These are phyloP conservation scores for Capitella teleta DNA, from an alignment of 1,140 invertebrate genomes.

Conservation along the genomic window DNA sequence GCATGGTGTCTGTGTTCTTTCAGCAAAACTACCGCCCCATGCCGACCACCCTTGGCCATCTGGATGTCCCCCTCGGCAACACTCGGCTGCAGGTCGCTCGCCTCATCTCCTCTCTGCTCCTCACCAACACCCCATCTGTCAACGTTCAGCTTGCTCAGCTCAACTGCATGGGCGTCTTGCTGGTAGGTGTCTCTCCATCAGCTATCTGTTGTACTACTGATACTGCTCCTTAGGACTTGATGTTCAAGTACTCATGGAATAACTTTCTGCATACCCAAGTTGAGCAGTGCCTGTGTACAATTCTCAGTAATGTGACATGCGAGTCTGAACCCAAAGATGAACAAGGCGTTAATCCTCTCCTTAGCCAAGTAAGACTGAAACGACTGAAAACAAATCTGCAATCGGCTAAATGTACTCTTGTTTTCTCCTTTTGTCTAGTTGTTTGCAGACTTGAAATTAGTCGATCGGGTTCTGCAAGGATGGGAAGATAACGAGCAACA, in stretches of 20 bases:
- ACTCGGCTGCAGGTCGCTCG: constrained; percentile 63
- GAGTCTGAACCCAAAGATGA: constrained; percentile 30
- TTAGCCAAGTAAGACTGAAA: no score
- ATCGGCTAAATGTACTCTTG: not conserved
- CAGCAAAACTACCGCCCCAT: constrained; percentile 46
- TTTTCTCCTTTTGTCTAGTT: constrained; percentile 43
- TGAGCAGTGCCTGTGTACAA: constrained; percentile 57
- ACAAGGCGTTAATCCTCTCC: no score
- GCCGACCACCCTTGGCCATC: constrained; percentile 51
- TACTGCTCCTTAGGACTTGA: constrained; percentile 74
- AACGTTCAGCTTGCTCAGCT: constrained; percentile 38
- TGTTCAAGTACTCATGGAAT: constrained; percentile 73
- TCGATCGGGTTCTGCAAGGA: constrained; percentile 54
- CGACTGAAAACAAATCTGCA: no score
- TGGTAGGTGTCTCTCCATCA: constrained; percentile 41
- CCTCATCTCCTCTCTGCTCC: constrained; percentile 57
- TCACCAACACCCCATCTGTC: constrained; percentile 48
- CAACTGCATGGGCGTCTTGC: constrained; percentile 53
- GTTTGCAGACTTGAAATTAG: constrained; percentile 54
- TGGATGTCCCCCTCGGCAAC: constrained; percentile 64
- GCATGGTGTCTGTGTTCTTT: constrained; percentile 6
- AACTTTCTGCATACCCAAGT: constrained; percentile 82
- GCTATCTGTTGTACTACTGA: no score
- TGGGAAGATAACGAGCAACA: constrained; percentile 53
- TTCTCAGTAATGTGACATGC: constrained; percentile 45